Percentiles rank a stretch among this genome's conserved stretches.
Evolutionary conservation across 2,797 vertebrate species (phyloP).

Genomic region (Craterocephalus amniculus): DNA sequence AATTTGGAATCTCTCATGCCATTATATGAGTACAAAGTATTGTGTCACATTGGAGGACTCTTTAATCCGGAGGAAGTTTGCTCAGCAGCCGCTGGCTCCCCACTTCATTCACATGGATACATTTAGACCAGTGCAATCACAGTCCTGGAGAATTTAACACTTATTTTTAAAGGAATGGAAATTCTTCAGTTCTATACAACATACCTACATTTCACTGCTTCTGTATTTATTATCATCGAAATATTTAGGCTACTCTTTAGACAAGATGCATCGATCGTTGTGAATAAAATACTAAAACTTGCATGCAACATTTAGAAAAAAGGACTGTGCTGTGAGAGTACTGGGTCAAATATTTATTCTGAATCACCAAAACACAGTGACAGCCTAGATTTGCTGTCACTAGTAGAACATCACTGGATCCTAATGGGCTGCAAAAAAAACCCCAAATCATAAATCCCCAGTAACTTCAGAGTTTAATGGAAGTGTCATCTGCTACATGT

Average conservation of each 20-base stretch:
- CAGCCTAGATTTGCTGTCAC: slow-evolving; percentile 60
- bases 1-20: slow-evolving; percentile 8
- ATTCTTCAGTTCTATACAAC: background rate
- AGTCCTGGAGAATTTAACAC: background rate
- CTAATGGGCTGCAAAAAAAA: slow-evolving; percentile 16
- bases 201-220: slow-evolving; percentile 1
- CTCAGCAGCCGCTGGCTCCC: slow-evolving; percentile 24
- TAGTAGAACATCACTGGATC: slow-evolving; percentile 35
- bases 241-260: slow-evolving; percentile 13
- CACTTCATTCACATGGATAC: slow-evolving; percentile 26
- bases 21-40: slow-evolving; percentile 10
- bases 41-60: slow-evolving; percentile 14
- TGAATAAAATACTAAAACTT: background rate
- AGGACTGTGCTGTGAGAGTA: slow-evolving; percentile 12
- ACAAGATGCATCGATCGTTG: background rate
- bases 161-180: background rate
- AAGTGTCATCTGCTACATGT: slow-evolving; percentile 25
- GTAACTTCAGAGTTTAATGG: slow-evolving; percentile 6
- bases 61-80: slow-evolving; percentile 29
- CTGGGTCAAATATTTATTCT: slow-evolving; percentile 33
- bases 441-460: slow-evolving; percentile 32
- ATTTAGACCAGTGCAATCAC: slow-evolving; percentile 29
- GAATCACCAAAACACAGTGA: slow-evolving; percentile 30
- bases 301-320: slow-evolving; percentile 1
- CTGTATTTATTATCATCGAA: slow-evolving; percentile 13